Evolutionary conservation across 2,113 vertebrate genomes (phyloP).

Genomic region (Xyrauchen texanus): DNA sequence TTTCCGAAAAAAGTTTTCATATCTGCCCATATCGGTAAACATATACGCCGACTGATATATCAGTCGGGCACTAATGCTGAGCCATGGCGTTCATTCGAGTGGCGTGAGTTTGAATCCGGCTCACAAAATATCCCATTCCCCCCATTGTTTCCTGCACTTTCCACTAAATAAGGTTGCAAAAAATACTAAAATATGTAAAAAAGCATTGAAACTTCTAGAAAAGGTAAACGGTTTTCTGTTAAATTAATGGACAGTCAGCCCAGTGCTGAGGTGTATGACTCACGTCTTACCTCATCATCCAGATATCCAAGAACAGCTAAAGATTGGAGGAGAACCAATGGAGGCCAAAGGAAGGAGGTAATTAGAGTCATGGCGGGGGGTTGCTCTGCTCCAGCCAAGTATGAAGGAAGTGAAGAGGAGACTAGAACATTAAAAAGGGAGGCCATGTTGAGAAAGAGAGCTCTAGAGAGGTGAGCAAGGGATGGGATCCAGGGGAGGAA

Average conservation of each 20-base stretch:
- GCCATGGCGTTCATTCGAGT: no score
- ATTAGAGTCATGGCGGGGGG: neutral
- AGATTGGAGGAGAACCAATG: neutral
- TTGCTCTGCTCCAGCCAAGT: neutral
- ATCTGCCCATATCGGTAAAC: no score
- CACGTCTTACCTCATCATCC: constrained; percentile 10
- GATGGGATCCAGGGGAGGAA: constrained; percentile 19
- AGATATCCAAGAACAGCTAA: neutral
- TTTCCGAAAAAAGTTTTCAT: no score
- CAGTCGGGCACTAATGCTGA: no score
- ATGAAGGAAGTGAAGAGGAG: constrained; percentile 36
- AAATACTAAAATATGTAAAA: no score
- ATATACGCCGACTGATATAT: no score
- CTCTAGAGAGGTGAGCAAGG: no score
- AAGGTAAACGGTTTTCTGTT: no score
- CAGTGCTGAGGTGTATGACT: neutral
- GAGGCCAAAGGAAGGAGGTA: neutral
- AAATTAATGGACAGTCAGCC: neutral
- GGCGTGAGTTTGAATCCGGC: no score
- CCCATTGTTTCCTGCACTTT: no score
- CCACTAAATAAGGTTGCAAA: no score
- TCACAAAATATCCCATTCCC: no score
- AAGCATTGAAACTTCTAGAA: neutral
- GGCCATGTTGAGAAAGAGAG: constrained; percentile 1
- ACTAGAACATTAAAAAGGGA: constrained; percentile 2